These are phyloP conservation scores for Sanderia malayensis DNA, from an alignment of 30 jellyfish, hydroid and myxozoan genomes.

Conservation along the genomic window DNA sequence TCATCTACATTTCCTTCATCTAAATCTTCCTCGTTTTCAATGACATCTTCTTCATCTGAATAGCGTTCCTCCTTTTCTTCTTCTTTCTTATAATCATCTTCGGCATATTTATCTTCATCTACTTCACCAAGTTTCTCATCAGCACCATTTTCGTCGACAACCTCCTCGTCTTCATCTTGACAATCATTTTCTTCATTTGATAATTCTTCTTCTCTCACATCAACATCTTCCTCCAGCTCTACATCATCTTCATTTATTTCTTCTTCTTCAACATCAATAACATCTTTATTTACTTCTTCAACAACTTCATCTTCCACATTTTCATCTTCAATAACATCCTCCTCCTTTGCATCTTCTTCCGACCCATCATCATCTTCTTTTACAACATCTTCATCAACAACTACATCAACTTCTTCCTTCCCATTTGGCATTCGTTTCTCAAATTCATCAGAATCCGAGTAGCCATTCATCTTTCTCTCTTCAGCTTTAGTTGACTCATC, in stretches of 20 bases:
- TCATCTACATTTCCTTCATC: background rate
- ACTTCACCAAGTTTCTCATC: conserved; percentile 4
- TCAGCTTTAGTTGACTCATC: background rate
- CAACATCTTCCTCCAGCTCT: conserved; percentile 28
- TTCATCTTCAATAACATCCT: background rate
- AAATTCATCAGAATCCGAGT: background rate
- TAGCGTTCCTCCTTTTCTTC: background rate
- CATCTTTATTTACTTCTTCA: conserved; percentile 18
- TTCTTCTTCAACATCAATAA: conserved; percentile 9
- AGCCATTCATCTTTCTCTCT: background rate
- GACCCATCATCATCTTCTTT: conserved; percentile 5
- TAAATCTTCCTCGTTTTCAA: background rate
- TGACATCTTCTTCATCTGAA: conserved; percentile 14
- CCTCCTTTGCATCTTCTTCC: conserved; percentile 12
- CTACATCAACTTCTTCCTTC: conserved; percentile 9
- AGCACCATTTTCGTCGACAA: conserved; percentile 1
- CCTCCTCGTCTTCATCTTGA: too few species aligned
- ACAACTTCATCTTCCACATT: conserved; percentile 10
- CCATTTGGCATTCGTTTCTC: conserved; percentile 4
- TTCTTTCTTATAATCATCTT: conserved; percentile 4
- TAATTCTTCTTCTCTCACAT: conserved; percentile 27
- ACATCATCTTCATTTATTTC: conserved; percentile 14
- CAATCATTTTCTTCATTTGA: conserved; percentile 1
- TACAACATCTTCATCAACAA: conserved; percentile 5
- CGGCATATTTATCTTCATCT: conserved; percentile 31